These are phyloP conservation scores for Leucoraja ocellata DNA, from an alignment of 2,797 vertebrate genomes.

Conservation along the genomic window DNA sequence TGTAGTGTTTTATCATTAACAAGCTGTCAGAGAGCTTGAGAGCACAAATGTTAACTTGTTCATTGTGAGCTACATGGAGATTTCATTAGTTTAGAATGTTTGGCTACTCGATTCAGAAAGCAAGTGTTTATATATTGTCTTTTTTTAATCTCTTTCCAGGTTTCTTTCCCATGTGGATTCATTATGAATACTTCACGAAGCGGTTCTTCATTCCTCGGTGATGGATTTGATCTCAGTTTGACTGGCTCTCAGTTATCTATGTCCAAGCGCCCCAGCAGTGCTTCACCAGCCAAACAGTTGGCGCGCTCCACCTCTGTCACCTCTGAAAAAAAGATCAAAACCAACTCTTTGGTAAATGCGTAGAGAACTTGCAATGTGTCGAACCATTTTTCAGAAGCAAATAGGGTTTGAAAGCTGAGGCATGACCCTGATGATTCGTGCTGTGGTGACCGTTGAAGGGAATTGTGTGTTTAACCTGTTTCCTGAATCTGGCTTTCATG, in stretches of 20 bases:
- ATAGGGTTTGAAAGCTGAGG: background rate
- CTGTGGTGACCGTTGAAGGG: background rate
- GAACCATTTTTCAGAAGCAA: background rate
- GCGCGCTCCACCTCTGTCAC: slow-evolving; percentile 71
- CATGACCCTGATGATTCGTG: background rate
- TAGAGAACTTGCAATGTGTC: background rate
- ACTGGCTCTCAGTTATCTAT: slow-evolving; percentile 66
- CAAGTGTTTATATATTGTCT: background rate
- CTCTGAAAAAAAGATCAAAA: slow-evolving; percentile 59
- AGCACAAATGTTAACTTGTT: background rate
- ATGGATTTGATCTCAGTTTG: slow-evolving; percentile 64
- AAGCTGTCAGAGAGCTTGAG: background rate
- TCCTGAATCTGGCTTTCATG: too few relatives aligned
- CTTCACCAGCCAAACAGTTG: slow-evolving; percentile 61
- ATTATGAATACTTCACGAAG: slow-evolving; percentile 75
- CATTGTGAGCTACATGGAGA: background rate
- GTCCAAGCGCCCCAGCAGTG: slow-evolving; percentile 68
- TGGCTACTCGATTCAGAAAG: too few relatives aligned
- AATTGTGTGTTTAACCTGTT: too few relatives aligned
- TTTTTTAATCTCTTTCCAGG: slow-evolving; percentile 1
- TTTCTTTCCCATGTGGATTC: background rate
- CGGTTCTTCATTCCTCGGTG: slow-evolving; percentile 54
- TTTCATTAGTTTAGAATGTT: background rate
- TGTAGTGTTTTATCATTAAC: background rate
- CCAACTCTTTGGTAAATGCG: slow-evolving; percentile 66